Base-by-base conservation (phyloP, 1,140 invertebrate species). In the Solen grandis region DNA sequence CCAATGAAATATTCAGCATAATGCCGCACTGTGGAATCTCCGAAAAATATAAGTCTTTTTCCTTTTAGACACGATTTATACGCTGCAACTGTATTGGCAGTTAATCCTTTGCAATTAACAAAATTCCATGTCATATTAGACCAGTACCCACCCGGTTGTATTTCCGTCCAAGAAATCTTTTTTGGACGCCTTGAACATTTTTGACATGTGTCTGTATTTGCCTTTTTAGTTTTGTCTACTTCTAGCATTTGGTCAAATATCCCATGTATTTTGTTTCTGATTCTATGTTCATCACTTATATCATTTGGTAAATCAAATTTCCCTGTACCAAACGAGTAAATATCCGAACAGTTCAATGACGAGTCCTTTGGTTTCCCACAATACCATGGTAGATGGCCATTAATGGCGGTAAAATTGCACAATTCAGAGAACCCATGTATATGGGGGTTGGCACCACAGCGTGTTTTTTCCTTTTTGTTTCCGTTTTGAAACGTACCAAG, bases 321-420 rank as follows among this genome's bases (percentile, higher is more conserved):
- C 2, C 60, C 74, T 2, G 74, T 52, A 5, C 46, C 33, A 36
- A 76, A 76, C 1, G 74, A 65, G 19, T 33, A 10, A 8, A 76
- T 76, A 27, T 76, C 41, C 2, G 59, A 38, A 57, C 76, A 79
- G 5, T 3, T 5, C 13, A 79, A 10, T 31, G 41, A 33, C 0
- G 33, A 25, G n/a, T 57, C 13, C 31, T 69, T 60, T 33, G 76
- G 76, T 46, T 70, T 55, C 33, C 65, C 76, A 59, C 76, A 79
- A 31, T 36, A 79, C 76, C 76, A 79, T 29, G 54, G 35, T 66
- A 79, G 59, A 13, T 57, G 55, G 31, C 54, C 76, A 19, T 79
- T 79, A 10, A 60, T 33, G 16, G 16, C 5, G 0, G 76, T 79
- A 29, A 68, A 79, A 22, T 79, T 79, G 41, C 76, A 79, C 25